Evolutionary conservation across 2,888 invertebrate genomes (phyloP).

Genomic region (Bugulina stolonifera): DNA sequence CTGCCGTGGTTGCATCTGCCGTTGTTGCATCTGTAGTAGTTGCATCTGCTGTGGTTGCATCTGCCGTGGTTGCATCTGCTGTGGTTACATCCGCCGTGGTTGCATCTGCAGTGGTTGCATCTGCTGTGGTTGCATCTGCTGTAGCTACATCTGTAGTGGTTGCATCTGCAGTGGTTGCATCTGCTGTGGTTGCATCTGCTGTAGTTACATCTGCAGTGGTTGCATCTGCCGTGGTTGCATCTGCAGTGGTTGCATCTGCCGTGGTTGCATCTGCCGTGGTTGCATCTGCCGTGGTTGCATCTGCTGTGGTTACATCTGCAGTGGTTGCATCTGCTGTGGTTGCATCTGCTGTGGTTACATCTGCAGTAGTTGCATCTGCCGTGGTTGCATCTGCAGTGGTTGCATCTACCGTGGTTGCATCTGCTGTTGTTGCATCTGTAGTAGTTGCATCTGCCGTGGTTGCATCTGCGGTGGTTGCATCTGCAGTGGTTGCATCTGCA

Average conservation of each 20-base stretch:
- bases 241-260: not conserved
- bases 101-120: not conserved
- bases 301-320: not conserved
- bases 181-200: not conserved
- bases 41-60: no score
- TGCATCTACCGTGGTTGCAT: no score
- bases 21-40: no score
- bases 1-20: no score
- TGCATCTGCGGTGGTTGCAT: no score
- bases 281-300: not conserved
- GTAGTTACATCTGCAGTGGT: not conserved
- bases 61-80: no score
- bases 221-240: not conserved
- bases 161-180: not conserved
- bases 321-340: not conserved
- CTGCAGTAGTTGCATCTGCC: no score
- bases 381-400: no score
- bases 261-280: not conserved
- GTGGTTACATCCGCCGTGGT: no score
- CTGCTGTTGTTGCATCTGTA: no score
- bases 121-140: not conserved
- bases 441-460: no score
- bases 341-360: not conserved
- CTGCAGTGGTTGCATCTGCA: no score
- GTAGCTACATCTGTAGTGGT: not conserved